Evolutionary conservation across 2,113 vertebrate genomes (phyloP).

Genomic region (Brienomyrus brachyistius): DNA sequence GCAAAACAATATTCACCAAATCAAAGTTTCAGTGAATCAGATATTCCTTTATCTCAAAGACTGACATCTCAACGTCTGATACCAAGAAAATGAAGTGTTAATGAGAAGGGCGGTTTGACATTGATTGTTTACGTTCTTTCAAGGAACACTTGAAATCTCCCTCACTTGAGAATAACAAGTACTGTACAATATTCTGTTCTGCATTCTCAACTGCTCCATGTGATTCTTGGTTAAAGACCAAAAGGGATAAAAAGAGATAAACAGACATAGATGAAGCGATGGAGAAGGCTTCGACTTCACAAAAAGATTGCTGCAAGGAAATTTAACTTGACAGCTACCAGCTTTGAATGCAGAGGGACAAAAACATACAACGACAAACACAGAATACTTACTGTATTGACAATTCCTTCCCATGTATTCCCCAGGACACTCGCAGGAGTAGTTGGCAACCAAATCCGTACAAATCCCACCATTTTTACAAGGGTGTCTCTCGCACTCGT

Average conservation of each 20-base stretch:
- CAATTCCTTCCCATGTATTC: constrained; percentile 81
- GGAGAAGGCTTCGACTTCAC: not conserved
- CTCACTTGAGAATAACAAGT: not conserved
- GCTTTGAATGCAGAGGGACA: not conserved
- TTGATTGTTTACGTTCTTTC: not conserved
- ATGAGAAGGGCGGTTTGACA: not conserved
- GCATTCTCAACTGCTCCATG: not conserved
- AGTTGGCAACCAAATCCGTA: constrained; percentile 75
- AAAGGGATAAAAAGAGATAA: not conserved
- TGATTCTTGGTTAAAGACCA: not conserved
- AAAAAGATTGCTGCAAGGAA: not conserved
- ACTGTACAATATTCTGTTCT: not conserved
- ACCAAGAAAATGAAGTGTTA: not conserved
- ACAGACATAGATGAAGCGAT: not conserved
- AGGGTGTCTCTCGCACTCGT: constrained; percentile 75
- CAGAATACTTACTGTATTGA: constrained; percentile 70
- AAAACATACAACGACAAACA: not conserved
- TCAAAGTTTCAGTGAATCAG: not conserved
- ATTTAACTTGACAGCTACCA: not conserved
- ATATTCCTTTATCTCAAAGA: not conserved
- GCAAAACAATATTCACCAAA: not conserved
- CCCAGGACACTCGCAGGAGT: constrained; percentile 75
- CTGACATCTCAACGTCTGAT: not conserved
- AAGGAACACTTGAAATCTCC: not conserved
- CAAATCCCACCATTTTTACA: constrained; percentile 84